A percentile compares a stretch with the other conserved stretches of the same genome.
Evolutionary conservation across 1,140 invertebrate species (phyloP).

Genomic region (Musca domestica): DNA sequence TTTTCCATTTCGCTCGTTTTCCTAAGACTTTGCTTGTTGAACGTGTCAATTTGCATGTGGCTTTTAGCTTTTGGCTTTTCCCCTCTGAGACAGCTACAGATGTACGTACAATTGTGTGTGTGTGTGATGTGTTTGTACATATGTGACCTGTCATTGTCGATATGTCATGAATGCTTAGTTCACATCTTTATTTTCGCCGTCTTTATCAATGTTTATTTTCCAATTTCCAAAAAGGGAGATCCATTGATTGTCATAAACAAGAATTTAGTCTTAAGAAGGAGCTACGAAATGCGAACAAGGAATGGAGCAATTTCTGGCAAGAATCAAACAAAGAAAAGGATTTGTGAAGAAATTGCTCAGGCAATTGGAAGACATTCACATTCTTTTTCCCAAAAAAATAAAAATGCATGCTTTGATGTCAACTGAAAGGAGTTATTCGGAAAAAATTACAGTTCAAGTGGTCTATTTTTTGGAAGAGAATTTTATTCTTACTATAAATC

Average conservation of each 20-base stretch:
- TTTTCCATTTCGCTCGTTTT: neutral
- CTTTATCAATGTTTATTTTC: constrained; percentile 8
- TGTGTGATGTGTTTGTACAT: no score
- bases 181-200: neutral
- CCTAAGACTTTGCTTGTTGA: constrained; percentile 13
- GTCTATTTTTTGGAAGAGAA: no score
- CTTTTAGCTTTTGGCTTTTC: constrained; percentile 3
- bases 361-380: no score
- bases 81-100: neutral
- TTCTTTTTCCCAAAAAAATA: no score
- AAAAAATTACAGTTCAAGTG: no score
- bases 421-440: no score
- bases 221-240: constrained; percentile 7
- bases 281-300: no score
- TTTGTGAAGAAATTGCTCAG: no score
- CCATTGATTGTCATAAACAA: constrained; percentile 14
- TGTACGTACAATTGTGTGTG: neutral
- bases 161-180: neutral
- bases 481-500: no score
- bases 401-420: no score
- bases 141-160: neutral
- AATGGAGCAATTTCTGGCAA: no score
- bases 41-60: constrained; percentile 21
- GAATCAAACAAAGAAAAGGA: no score
- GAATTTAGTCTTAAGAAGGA: neutral